Percentiles rank a stretch among this genome's conserved stretches.
phyloP scores from a whole-genome alignment of 2,113 vertebrate species.

The Eidolon helvum region DNA sequence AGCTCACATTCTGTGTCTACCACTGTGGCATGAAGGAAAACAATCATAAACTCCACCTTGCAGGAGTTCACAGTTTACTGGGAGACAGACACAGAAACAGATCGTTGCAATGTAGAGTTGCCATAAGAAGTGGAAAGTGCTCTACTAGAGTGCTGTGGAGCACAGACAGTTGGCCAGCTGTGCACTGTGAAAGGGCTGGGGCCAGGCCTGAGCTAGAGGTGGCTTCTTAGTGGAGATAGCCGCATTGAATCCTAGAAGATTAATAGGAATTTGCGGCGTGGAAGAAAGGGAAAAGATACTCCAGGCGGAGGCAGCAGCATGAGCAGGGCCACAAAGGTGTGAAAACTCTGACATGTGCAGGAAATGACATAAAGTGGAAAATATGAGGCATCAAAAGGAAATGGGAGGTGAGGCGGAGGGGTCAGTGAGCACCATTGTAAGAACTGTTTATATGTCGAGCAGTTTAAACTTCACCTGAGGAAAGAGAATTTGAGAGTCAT shows the following conservation, averaged over 20 bases:
- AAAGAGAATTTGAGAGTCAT: not conserved
- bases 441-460: rapidly evolving
- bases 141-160: not conserved
- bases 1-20: not conserved
- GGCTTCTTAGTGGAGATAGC: not conserved
- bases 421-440: rapidly evolving
- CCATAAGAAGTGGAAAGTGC: not conserved
- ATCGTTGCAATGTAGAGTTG: rapidly evolving
- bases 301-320: no score
- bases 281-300: not conserved
- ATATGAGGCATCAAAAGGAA: not conserved
- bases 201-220: not conserved
- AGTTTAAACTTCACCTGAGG: not conserved
- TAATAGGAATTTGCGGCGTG: not conserved
- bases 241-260: not conserved
- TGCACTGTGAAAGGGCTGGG: not conserved
- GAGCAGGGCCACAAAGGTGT: not conserved
- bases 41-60: rapidly evolving
- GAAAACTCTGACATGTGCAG: not conserved
- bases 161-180: not conserved
- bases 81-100: not conserved
- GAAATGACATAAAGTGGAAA: not conserved
- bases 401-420: no score
- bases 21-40: not conserved
- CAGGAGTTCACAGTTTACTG: not conserved